These are phyloP conservation scores for Noctua janthe DNA, from an alignment of 2,888 invertebrate species.

Conservation along the genomic window DNA sequence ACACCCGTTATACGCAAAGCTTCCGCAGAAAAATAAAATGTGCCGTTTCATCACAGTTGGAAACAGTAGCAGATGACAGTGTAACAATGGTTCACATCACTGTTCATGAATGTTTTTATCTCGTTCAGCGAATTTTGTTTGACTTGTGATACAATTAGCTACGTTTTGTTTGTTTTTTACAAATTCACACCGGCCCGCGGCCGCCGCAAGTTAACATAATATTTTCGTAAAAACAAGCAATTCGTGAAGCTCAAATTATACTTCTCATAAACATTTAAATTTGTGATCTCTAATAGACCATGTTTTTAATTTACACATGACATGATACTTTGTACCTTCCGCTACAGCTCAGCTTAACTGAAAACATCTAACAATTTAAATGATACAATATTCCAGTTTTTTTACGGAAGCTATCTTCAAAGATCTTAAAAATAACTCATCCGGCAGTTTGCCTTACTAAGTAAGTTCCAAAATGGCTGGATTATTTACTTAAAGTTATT, in stretches of 20 bases:
- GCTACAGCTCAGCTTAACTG: neutral
- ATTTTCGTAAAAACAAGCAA: slow-evolving; percentile 7
- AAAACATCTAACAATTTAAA: neutral
- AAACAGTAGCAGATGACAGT: neutral
- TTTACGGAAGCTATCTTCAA: neutral
- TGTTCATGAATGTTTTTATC: neutral
- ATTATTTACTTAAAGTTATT: slow-evolving; percentile 6
- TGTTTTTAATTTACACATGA: neutral
- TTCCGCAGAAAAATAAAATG: neutral
- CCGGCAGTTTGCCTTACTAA: neutral
- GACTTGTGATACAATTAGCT: slow-evolving; percentile 16
- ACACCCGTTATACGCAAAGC: slow-evolving; percentile 30
- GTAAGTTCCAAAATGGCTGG: slow-evolving; percentile 3
- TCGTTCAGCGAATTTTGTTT: slow-evolving; percentile 5
- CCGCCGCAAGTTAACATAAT: slow-evolving; percentile 2
- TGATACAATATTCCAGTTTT: neutral
- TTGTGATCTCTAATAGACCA: slow-evolving; percentile 6
- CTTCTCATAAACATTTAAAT: slow-evolving; percentile 13
- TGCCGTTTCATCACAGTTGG: neutral
- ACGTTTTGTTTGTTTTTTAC: slow-evolving; percentile 18
- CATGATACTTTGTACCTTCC: neutral
- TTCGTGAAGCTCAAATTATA: slow-evolving; percentile 3
- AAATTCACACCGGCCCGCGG: neutral
- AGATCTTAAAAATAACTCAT: neutral
- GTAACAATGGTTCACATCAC: neutral